Base-by-base conservation (phyloP, 2,888 invertebrate species). In the Doris montereyensis region DNA sequence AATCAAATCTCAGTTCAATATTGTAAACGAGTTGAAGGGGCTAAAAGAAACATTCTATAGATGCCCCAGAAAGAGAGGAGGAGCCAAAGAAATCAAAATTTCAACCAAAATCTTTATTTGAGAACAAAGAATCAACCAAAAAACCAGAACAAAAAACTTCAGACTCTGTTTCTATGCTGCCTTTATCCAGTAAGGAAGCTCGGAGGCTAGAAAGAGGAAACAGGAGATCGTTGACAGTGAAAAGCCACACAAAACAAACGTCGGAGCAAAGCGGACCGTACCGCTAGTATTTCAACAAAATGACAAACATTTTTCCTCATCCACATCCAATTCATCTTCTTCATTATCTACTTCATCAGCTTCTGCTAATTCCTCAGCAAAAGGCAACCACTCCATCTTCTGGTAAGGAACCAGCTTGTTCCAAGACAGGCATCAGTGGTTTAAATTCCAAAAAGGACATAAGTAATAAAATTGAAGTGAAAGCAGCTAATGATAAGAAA, bases 41-140 rank as follows among this genome's bases (percentile, higher is more conserved):
- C n/a, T n/a, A n/a, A n/a, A n/a, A n/a, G n/a, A 79, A 79, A 60
- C 76, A 79, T 52, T 28, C 79, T 32, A 32, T 71, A 26, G 17
- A 60, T 77, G 77, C 77, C 24, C 77, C 71, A 65, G 80, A 70
- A 26, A 26, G 75, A n/a, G 79, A 81, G 4, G 72, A 81, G 21
- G 34, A 81, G 24, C 30, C 41, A 30, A 77, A 80, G 30, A 77
- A 79, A 32, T 73, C 77, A 35, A 72, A 78, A 52, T 17, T 72
- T 35, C 79, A 76, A 26, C 71, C 79, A 28, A 79, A 24, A 28
- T 10, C 26, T 52, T 57, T 74, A 58, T 78, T 74, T 68, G 35
- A 17, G 13, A 68, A 68, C 28, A n/a, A n/a, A n/a, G n/a, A n/a
- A n/a, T n/a, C n/a, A n/a, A n/a, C n/a, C n/a, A n/a, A n/a, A n/a